Percentiles rank a stretch among this genome's conserved stretches.
Evolutionary conservation across 1,140 invertebrate genomes (phyloP).

Genomic region (Goniozus legneri): DNA sequence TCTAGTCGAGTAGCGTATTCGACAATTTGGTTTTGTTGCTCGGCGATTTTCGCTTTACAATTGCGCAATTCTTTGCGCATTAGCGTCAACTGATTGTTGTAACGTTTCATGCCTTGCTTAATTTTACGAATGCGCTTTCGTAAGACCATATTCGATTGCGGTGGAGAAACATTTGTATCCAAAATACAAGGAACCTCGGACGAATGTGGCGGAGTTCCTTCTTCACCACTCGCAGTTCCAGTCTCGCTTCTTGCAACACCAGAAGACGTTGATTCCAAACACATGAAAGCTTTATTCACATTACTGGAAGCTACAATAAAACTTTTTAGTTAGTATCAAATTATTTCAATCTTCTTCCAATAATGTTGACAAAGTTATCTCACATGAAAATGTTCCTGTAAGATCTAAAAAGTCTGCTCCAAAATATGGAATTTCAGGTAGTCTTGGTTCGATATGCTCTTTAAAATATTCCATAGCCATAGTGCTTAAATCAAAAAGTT

Average conservation of each 20-base stretch:
- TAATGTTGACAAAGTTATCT: conserved; percentile 36
- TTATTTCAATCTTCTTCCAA: neutral
- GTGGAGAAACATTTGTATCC: conserved; percentile 60
- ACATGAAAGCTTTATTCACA: conserved; percentile 62
- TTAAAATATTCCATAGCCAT: conserved; percentile 94
- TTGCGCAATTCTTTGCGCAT: conserved; percentile 71
- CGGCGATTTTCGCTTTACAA: conserved; percentile 74
- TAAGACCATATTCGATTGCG: conserved; percentile 79
- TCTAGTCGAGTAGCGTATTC: conserved; percentile 79
- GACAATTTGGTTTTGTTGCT: conserved; percentile 79
- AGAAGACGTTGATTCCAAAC: conserved; percentile 60
- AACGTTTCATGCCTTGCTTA: conserved; percentile 83
- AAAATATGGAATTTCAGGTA: conserved; percentile 84
- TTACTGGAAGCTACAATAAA: conserved; percentile 56
- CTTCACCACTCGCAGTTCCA: conserved; percentile 40
- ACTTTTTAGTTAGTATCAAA: neutral
- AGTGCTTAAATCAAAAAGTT: conserved; percentile 86
- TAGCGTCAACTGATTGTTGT: conserved; percentile 73
- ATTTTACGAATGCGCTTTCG: conserved; percentile 81
- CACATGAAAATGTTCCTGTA: conserved; percentile 65
- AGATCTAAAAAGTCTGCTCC: conserved; percentile 77
- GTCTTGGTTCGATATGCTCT: conserved; percentile 80
- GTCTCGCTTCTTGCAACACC: conserved; percentile 46
- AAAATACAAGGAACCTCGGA: conserved; percentile 55
- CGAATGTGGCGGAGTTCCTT: conserved; percentile 45